These are phyloP conservation scores for Bursaphelenchus mucronatus DNA, from an alignment of 1,140 invertebrate species.

Conservation along the genomic window DNA sequence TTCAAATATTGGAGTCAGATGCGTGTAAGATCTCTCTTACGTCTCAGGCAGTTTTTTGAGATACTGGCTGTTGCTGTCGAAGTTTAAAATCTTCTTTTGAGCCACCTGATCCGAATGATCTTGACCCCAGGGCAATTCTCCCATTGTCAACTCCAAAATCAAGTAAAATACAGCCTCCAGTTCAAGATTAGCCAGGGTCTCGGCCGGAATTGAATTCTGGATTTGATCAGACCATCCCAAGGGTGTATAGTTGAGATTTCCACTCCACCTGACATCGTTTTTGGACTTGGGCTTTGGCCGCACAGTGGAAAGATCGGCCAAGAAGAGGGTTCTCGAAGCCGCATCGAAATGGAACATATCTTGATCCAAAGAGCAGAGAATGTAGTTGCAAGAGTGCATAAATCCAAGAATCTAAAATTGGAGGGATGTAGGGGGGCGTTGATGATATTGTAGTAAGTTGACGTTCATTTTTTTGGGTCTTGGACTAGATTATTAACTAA, in stretches of 20 bases:
- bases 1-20: too few species aligned
- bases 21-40: not conserved
- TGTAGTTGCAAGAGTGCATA: not conserved
- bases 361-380: not conserved
- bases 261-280: not conserved
- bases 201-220: not conserved
- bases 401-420: conserved; percentile 13
- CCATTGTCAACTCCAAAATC: conserved; percentile 4
- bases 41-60: not conserved
- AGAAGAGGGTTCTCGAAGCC: not conserved
- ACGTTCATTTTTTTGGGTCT: too few species aligned
- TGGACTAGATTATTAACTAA: too few species aligned
- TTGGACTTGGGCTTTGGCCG: too few species aligned
- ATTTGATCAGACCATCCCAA: not conserved
- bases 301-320: conserved; percentile 1
- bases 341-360: conserved; percentile 10
- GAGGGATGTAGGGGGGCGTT: not conserved
- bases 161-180: conserved; percentile 7
- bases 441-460: not conserved
- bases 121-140: conserved; percentile 10
- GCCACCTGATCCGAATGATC: not conserved
- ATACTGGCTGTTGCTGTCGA: not conserved
- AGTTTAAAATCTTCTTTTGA: not conserved
- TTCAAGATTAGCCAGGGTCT: not conserved
- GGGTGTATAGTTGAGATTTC: conserved; percentile 1